phyloP scores from a whole-genome alignment of 2,888 invertebrate species.

The Lasioglossum pauxillum region DNA sequence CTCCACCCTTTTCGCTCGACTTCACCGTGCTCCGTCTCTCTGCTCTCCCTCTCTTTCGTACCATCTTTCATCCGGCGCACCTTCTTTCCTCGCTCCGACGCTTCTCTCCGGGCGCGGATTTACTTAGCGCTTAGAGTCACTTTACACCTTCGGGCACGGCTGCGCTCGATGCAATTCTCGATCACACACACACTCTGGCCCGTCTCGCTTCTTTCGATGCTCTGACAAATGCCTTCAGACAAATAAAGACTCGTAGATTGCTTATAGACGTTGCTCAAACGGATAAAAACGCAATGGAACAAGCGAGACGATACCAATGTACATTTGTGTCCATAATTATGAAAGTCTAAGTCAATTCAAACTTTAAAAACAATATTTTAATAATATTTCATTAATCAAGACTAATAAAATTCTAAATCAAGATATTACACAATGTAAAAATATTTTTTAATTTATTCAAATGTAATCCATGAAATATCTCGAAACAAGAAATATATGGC shows the following conservation, averaged over 20 bases:
- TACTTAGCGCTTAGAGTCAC: conserved; percentile 74
- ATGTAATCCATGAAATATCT: too few relatives aligned
- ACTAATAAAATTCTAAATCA: too few relatives aligned
- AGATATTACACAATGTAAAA: too few relatives aligned
- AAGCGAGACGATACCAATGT: background rate
- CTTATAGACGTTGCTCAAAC: background rate
- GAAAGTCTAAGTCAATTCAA: too few relatives aligned
- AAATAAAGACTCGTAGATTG: background rate
- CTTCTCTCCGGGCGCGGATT: conserved; percentile 70
- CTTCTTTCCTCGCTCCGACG: conserved; percentile 44
- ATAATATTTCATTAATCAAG: too few relatives aligned
- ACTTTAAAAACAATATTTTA: too few relatives aligned
- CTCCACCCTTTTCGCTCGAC: conserved; percentile 45
- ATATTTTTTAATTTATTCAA: too few relatives aligned
- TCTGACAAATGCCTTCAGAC: background rate
- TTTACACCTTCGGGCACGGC: conserved; percentile 59
- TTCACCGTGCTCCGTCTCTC: conserved; percentile 27
- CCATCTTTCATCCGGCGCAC: background rate
- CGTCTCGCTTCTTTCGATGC: background rate
- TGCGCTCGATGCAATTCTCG: background rate
- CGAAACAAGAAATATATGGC: too few relatives aligned
- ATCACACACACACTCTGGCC: background rate
- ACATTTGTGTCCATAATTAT: background rate
- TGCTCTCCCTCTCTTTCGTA: conserved; percentile 10
- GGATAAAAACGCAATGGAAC: background rate